Evolutionary conservation across 2,797 vertebrate genomes (phyloP), one percentile per base, ranked within the genome.

Genomic region (Odontamblyopus rebecca): DNA sequence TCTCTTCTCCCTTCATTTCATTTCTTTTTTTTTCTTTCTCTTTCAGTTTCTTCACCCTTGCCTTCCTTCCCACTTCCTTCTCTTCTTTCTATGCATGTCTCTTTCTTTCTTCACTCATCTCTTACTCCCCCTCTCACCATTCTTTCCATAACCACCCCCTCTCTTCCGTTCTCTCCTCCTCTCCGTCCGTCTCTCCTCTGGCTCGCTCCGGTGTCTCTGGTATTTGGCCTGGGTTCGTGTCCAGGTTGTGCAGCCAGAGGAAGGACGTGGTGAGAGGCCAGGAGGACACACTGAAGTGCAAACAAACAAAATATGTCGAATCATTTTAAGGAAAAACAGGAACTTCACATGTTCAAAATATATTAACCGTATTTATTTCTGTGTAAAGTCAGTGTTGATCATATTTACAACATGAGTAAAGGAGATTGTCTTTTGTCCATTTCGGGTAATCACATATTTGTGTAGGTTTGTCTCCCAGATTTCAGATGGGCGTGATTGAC

Each of bases 201-300:
- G 41, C 62, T 50, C 79, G 61, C 76, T 79, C 61, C 11, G n/a
- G n/a, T 12, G 23, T 27, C 76, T 57, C 76, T 66, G 70, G 86
- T 89, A 76, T 84, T 71, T 68, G 79, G 83, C 79, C 74, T 76
- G 63, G 82, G 88, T 91, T 89, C 80, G 82, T 82, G 86, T 84
- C 89, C 88, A 91, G 83, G 88, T 89, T 77, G 48, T 13, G 65
- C 82, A 78, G 83, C 71, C 71, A 78, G 85, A 85, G 75, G 70
- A 75, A 75, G 83, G 62, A 75, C 62, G 56, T 61, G 29, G 48
- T 27, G 57, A 79, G 77, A 71, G 73, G 86, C 78, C 84, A 85
- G 74, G 57, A 83, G 23, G 26, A 26, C 88, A 87, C 79, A 77
- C 82, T 84, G 76, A 38, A n/a, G 32, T 23, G 35, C 11, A 63